Conservation (phyloP, 2,888 invertebrate genomes). For the Euzetes globulus region DNA sequence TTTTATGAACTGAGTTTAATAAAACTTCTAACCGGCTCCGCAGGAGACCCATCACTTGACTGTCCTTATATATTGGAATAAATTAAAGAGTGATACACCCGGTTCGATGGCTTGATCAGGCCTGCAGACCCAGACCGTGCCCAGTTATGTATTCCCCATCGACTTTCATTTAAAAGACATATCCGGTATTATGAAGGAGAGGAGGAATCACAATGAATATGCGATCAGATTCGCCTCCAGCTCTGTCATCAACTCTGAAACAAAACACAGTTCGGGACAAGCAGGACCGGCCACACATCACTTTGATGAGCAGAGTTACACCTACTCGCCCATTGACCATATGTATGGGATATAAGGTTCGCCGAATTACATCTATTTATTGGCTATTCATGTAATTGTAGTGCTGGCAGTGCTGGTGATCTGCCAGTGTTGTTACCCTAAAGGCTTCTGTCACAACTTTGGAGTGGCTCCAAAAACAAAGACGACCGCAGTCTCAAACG, state of each 20-base stretch:
- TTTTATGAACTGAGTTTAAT: background rate
- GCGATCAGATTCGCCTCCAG: conserved; percentile 21
- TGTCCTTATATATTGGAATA: conserved; percentile 24
- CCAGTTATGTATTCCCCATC: conserved; percentile 27
- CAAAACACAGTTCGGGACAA: background rate
- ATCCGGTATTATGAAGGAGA: conserved; percentile 25
- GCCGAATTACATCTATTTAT: conserved; percentile 22
- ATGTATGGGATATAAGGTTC: conserved; percentile 20
- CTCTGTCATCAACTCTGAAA: conserved; percentile 10
- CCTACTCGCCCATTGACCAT: conserved; percentile 24
- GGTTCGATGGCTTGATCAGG: background rate
- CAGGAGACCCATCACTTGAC: conserved; percentile 20
- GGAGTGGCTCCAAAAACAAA: conserved; percentile 27
- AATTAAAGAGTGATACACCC: conserved; percentile 21
- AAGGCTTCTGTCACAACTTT: conserved; percentile 10
- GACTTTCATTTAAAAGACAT: conserved; percentile 28
- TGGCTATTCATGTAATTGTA: background rate
- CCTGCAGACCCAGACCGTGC: conserved; percentile 14
- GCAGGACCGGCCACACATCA: conserved; percentile 20
- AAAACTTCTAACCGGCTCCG: conserved; percentile 3
- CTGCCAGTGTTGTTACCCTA: background rate
- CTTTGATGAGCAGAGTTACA: conserved; percentile 17
- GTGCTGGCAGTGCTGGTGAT: background rate
- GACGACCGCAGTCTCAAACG: conserved; percentile 11
- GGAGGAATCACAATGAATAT: conserved; percentile 28